Evolutionary conservation across 2,888 invertebrate genomes (phyloP).

Genomic region (Microctonus hyperodae): DNA sequence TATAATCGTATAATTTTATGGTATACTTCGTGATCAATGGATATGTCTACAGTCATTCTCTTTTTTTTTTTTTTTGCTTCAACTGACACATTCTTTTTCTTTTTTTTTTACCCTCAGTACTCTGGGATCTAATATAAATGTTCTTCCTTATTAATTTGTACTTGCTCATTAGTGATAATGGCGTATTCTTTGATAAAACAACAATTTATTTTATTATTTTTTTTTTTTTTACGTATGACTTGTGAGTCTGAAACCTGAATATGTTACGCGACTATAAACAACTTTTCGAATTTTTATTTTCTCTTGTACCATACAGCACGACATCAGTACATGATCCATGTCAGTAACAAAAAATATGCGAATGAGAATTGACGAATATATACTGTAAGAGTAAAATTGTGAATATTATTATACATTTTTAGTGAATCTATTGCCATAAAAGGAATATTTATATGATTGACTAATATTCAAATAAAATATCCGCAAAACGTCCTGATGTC

Average conservation of each 20-base stretch:
- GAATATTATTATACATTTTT: neutral
- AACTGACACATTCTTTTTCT: constrained; percentile 20
- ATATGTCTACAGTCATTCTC: constrained; percentile 55
- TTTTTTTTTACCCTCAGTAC: constrained; percentile 41
- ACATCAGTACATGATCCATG: constrained; percentile 7
- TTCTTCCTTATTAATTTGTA: constrained; percentile 60
- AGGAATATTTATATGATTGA: constrained; percentile 8
- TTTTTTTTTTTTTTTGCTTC: constrained; percentile 27
- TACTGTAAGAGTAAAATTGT: neutral
- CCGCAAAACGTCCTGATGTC: constrained; percentile 20
- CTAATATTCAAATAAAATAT: neutral
- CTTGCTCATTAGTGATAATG: constrained; percentile 61
- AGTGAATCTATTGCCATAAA: neutral
- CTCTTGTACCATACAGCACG: constrained; percentile 43
- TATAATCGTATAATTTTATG: constrained; percentile 60
- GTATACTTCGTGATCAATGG: constrained; percentile 61
- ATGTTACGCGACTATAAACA: constrained; percentile 53
- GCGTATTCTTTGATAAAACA: constrained; percentile 56
- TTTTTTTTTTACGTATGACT: constrained; percentile 46
- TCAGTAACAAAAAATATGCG: constrained; percentile 20
- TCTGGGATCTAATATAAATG: constrained; percentile 58
- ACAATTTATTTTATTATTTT: too few species aligned
- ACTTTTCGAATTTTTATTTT: constrained; percentile 46
- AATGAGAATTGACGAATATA: constrained; percentile 31
- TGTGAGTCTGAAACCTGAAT: constrained; percentile 59